Evolutionary conservation across 1,140 invertebrate species (phyloP).

Genomic region (Tetragnatha versicolor): DNA sequence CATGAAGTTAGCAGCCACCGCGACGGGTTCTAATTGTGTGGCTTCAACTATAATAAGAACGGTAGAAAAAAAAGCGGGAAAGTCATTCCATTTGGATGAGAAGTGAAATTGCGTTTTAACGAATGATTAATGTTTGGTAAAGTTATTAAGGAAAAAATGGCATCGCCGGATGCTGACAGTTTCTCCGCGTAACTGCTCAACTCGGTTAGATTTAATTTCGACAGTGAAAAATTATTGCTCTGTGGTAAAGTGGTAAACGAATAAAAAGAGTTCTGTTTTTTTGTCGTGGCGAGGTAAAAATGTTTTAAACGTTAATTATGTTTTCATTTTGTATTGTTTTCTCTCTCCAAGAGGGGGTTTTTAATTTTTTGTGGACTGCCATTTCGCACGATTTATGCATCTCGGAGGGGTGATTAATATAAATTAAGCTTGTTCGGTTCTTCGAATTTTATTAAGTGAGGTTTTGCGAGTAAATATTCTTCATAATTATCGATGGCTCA

Average conservation of each 20-base stretch:
- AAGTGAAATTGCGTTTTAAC: conserved; percentile 47
- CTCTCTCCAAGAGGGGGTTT: too few species aligned
- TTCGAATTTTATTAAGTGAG: too few species aligned
- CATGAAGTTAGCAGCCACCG: conserved; percentile 51
- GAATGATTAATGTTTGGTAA: conserved; percentile 53
- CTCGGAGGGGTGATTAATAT: too few species aligned
- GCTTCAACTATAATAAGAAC: conserved; percentile 25
- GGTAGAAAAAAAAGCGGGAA: conserved; percentile 27
- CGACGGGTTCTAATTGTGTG: conserved; percentile 43
- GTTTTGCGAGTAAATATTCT: too few species aligned
- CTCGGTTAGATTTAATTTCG: conserved; percentile 50
- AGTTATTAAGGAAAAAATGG: conserved; percentile 53
- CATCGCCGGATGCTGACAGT: conserved; percentile 8
- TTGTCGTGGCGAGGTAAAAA: neutral
- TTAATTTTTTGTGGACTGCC: too few species aligned
- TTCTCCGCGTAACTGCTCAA: conserved; percentile 1
- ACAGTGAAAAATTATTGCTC: conserved; percentile 50
- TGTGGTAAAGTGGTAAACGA: conserved; percentile 16
- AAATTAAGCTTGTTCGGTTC: too few species aligned
- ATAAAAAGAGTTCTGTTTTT: conserved; percentile 33
- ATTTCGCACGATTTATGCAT: too few species aligned
- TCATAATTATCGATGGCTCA: too few species aligned
- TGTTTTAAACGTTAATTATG: conserved; percentile 26
- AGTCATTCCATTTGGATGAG: conserved; percentile 45
- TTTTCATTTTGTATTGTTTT: conserved; percentile 15